Conservation (phyloP, 2,113 vertebrate genomes). For the Reinhardtius hippoglossoides region DNA sequence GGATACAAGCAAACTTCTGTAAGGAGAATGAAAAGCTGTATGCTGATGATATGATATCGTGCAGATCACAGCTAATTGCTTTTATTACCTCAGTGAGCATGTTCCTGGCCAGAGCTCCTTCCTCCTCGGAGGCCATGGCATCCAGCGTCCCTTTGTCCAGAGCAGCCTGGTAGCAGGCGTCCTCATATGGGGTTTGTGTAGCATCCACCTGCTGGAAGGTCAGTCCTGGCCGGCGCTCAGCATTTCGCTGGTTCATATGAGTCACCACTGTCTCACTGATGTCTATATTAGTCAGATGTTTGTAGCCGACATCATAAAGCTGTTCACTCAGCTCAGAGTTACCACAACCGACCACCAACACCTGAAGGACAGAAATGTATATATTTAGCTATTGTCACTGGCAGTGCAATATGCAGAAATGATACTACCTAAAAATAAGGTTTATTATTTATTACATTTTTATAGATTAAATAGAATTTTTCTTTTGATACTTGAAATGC, state of each 20-base stretch:
- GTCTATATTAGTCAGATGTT: slow-evolving; percentile 91
- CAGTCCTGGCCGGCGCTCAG: slow-evolving; percentile 83
- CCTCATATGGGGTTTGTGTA: slow-evolving; percentile 88
- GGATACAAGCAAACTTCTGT: slow-evolving; percentile 10
- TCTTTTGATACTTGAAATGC: not conserved
- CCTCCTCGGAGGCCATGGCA: slow-evolving; percentile 87
- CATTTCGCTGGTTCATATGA: slow-evolving; percentile 91
- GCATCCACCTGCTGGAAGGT: slow-evolving; percentile 90
- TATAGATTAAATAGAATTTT: no score
- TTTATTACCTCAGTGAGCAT: slow-evolving; percentile 88
- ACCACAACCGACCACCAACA: slow-evolving; percentile 96
- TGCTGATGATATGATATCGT: not conserved
- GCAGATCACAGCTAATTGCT: not conserved
- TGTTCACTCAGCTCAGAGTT: slow-evolving; percentile 97
- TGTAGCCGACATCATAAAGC: slow-evolving; percentile 91
- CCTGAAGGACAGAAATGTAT: slow-evolving; percentile 75
- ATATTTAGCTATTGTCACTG: not conserved
- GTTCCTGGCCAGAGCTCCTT: slow-evolving; percentile 76
- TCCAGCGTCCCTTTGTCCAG: slow-evolving; percentile 97
- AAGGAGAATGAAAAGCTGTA: not conserved
- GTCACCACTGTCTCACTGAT: slow-evolving; percentile 89
- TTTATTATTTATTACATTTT: no score
- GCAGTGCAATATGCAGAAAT: not conserved
- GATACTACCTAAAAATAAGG: no score
- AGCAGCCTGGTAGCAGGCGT: slow-evolving; percentile 87